Conservation (phyloP, 1,140 invertebrate genomes). For the Diorhabda carinulata region DNA sequence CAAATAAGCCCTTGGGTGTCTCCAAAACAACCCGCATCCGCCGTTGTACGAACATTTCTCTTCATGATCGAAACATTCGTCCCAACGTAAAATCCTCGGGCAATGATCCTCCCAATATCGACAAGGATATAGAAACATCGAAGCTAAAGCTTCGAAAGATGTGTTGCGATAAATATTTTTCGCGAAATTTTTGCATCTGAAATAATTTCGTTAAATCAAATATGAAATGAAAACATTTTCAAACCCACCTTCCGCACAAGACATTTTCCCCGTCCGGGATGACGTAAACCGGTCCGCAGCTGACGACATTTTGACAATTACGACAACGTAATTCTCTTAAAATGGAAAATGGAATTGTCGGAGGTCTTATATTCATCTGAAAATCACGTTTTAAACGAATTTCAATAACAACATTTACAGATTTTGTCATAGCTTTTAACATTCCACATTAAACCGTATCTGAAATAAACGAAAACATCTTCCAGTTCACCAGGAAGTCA, state of each 20-base stretch:
- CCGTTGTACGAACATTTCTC: conserved; percentile 33
- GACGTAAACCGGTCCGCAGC: conserved; percentile 38
- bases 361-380: conserved; percentile 23
- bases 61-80: conserved; percentile 40
- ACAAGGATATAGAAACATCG: conserved; percentile 41
- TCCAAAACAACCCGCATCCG: conserved; percentile 31
- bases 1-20: conserved; percentile 32
- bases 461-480: no score
- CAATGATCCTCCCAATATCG: conserved; percentile 39
- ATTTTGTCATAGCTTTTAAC: no score
- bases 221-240: background rate
- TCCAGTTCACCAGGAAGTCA: no score
- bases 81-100: conserved; percentile 32
- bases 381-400: background rate
- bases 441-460: no score
- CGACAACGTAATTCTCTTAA: conserved; percentile 30
- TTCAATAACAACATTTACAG: no score
- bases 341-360: conserved; percentile 26
- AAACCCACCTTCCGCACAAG: conserved; percentile 36
- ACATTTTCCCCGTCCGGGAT: conserved; percentile 29
- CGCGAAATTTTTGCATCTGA: conserved; percentile 8
- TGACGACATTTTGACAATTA: conserved; percentile 35
- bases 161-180: conserved; percentile 24
- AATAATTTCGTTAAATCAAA: background rate
- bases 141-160: conserved; percentile 40